A percentile compares a stretch with the other conserved stretches of the same genome.
phyloP scores from a whole-genome alignment of 2,888 invertebrate species.

The Pachliopta kotzebuea region DNA sequence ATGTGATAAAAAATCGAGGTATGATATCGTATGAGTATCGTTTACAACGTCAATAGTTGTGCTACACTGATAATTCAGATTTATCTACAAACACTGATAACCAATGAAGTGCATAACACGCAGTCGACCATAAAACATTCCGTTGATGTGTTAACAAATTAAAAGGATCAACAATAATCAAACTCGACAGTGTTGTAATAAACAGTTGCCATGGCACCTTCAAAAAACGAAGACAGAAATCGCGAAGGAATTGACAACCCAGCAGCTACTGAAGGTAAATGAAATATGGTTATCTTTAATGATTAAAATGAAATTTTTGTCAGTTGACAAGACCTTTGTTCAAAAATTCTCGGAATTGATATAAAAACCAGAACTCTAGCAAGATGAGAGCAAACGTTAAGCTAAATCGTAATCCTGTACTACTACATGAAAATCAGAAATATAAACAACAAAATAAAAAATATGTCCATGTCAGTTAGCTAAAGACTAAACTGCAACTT shows the following conservation, averaged over 20 bases:
- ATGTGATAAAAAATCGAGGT: conserved; percentile 13
- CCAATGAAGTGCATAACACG: conserved; percentile 44
- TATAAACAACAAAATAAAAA: not conserved
- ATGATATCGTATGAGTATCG: conserved; percentile 15
- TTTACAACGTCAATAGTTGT: conserved; percentile 25
- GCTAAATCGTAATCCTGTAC: no score
- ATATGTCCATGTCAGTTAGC: not conserved
- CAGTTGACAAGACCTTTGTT: no score
- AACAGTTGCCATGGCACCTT: conserved; percentile 41
- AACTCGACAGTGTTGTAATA: conserved; percentile 32
- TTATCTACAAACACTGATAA: conserved; percentile 50
- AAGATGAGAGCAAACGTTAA: no score
- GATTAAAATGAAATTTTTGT: not conserved
- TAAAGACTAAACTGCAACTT: not conserved
- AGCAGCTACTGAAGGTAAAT: conserved; percentile 54
- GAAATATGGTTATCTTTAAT: not conserved
- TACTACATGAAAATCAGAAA: not conserved
- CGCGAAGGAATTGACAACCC: conserved; percentile 53
- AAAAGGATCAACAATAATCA: conserved; percentile 41
- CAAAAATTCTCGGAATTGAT: no score
- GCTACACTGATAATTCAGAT: conserved; percentile 38
- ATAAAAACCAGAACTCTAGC: no score
- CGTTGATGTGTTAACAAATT: conserved; percentile 48
- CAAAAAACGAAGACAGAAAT: conserved; percentile 30
- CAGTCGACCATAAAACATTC: conserved; percentile 52